A percentile compares a stretch with the other conserved stretches of the same genome.
These are phyloP conservation scores for Eupeodes luniger DNA, from an alignment of 2,888 invertebrate species.

Conservation along the genomic window DNA sequence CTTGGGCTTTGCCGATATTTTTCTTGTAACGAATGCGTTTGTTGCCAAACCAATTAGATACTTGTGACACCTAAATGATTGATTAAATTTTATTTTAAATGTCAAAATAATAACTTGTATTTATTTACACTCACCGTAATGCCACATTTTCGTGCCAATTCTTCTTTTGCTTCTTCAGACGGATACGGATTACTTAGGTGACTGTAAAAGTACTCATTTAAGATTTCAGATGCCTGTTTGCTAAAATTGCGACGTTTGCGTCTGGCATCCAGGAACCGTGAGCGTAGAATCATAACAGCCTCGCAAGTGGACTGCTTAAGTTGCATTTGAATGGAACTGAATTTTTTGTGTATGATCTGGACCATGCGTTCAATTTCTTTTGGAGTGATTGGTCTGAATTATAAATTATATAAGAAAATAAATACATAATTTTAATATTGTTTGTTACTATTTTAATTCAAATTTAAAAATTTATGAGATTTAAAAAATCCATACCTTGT, in stretches of 20 bases:
- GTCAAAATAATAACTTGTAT: not conserved
- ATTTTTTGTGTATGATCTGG: slow-evolving; percentile 99
- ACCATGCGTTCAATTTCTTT: slow-evolving; percentile 99
- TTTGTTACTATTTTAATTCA: too few relatives aligned
- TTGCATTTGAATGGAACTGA: slow-evolving; percentile 99
- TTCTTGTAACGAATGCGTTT: slow-evolving; percentile 99
- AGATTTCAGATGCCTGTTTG: slow-evolving; percentile 99
- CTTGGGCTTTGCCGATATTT: slow-evolving; percentile 99
- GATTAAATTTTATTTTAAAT: not conserved
- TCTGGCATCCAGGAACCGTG: slow-evolving; percentile 90
- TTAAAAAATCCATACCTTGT: slow-evolving; percentile 85
- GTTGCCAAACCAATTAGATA: slow-evolving; percentile 99
- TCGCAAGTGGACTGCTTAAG: slow-evolving; percentile 99
- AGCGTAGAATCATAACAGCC: slow-evolving; percentile 98
- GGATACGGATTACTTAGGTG: slow-evolving; percentile 99
- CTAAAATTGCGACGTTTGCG: slow-evolving; percentile 99
- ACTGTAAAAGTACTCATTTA: slow-evolving; percentile 99
- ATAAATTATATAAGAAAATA: too few relatives aligned
- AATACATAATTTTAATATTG: too few relatives aligned
- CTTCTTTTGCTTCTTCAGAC: slow-evolving; percentile 99
- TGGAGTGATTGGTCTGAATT: slow-evolving; percentile 94
- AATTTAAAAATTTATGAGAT: too few relatives aligned
- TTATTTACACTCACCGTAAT: slow-evolving; percentile 90
- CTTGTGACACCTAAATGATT: slow-evolving; percentile 86
- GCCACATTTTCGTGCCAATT: slow-evolving; percentile 99